Base-by-base conservation (phyloP, 2,113 vertebrate genomes). In the Scytalopus superciliaris region DNA sequence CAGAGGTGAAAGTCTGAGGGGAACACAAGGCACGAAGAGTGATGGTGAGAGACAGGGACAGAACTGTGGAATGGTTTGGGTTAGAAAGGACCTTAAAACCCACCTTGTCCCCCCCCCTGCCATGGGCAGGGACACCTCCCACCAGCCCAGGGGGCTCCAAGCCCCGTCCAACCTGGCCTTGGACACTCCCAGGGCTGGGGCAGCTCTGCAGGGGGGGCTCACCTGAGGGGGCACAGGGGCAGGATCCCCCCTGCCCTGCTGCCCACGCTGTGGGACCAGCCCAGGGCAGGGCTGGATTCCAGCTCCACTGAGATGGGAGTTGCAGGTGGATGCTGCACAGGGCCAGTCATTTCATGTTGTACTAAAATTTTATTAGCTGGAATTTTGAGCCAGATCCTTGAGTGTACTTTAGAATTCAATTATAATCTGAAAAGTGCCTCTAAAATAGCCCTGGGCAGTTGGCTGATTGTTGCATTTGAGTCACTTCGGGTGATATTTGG, bases 361-460 rank as follows among this genome's bases (percentile, higher is more conserved):
- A 57, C 78, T 75, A 47, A 86, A 83, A 39, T 52, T 44, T 60
- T 68, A 90, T 83, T 39, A 59, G 40, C 72, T 86, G 57, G 72
- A 55, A 47, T 68, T 68, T 69, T 22, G 45, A 56, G 59, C 57
- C 72, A 64, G 79, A 78, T 66, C 82, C 12, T 19, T 25, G 78
- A 47, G 40, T 56, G 79, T 39, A 22, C 59, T 90, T 86, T 18
- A 40, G 70, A 90, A 88, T 83, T 92, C 93, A 84, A 87, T 87
- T 85, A 75, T 45, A n/a, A 0, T 2, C 67, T 52, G 33, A 56
- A 47, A 72, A 90, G 44, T 13, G 67, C 35, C 75, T 79, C 67
- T 80, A 14, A 56, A 76, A 37, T 6, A 76, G 84, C 50, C n/a
- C n/a, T 1, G 1, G 45, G 75, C 55, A 66, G 12, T 50, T 44